Evolutionary conservation across 2,113 vertebrate species (phyloP).

Genomic region (Catharus fuscescens): DNA sequence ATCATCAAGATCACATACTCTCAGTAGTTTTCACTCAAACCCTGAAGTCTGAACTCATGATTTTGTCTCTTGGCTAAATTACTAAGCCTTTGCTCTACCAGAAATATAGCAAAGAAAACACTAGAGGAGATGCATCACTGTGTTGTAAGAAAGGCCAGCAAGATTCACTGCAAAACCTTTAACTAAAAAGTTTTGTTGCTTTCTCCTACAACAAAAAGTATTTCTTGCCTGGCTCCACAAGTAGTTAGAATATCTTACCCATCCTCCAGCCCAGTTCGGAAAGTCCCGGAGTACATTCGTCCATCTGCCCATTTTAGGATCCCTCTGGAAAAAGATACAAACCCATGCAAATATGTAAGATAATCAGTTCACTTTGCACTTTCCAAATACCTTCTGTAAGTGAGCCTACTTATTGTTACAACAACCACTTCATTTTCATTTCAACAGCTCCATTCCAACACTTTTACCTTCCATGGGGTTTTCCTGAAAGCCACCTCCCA

Average conservation of each 20-base stretch:
- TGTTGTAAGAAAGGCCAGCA: background rate
- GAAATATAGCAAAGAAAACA: background rate
- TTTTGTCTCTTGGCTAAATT: background rate
- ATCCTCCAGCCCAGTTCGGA: constrained; percentile 92
- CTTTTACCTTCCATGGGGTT: constrained; percentile 91
- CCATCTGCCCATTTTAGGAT: constrained; percentile 92
- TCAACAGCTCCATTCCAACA: background rate
- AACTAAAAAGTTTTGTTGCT: background rate
- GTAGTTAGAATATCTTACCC: constrained; percentile 77
- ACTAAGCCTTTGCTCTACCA: background rate
- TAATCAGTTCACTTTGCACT: background rate
- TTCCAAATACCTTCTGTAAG: background rate
- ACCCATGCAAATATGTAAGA: background rate
- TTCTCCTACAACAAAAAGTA: background rate
- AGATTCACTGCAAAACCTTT: background rate
- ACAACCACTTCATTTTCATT: background rate
- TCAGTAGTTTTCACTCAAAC: background rate
- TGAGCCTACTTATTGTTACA: background rate
- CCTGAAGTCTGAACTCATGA: background rate
- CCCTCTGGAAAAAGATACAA: constrained; percentile 78
- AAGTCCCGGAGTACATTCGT: constrained; percentile 89
- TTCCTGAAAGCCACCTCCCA: constrained; percentile 91
- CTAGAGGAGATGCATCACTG: background rate
- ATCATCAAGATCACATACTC: background rate
- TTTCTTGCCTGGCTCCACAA: background rate